A percentile compares a stretch with the other conserved stretches of the same genome.
These are phyloP conservation scores for Leptinotarsa lineolata DNA, from an alignment of 1,140 invertebrate species.

Conservation along the genomic window DNA sequence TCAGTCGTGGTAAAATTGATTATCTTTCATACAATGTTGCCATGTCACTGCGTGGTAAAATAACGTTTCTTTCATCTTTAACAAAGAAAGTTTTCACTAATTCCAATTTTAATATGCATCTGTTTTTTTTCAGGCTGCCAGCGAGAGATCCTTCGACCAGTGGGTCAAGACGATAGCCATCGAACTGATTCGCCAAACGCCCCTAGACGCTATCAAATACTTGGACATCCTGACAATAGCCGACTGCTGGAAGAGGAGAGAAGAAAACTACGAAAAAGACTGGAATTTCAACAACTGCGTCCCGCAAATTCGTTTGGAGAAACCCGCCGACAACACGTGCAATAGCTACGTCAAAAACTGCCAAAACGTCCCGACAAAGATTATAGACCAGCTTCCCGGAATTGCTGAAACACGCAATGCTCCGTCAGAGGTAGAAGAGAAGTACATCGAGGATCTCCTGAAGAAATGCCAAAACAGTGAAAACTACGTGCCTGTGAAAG, in stretches of 20 bases:
- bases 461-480: slow-evolving; percentile 64
- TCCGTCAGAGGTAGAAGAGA: slow-evolving; percentile 15
- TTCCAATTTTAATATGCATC: not conserved
- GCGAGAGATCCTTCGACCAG: slow-evolving; percentile 63
- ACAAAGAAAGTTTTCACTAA: not conserved
- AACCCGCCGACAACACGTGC: not conserved
- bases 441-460: slow-evolving; percentile 57
- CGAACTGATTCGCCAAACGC: slow-evolving; percentile 67
- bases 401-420: not conserved
- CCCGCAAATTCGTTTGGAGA: not conserved
- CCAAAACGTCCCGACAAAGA: not conserved
- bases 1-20: no score
- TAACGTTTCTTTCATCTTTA: not conserved
- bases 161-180: slow-evolving; percentile 68
- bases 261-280: slow-evolving; percentile 40
- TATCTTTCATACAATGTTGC: no score
- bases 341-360: slow-evolving; percentile 15
- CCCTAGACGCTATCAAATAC: slow-evolving; percentile 62
- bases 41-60: no score
- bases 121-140: slow-evolving; percentile 60
- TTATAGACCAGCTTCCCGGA: not conserved
- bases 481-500: slow-evolving; percentile 65
- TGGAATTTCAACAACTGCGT: slow-evolving; percentile 38
- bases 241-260: slow-evolving; percentile 43
- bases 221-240: slow-evolving; percentile 58